Evolutionary conservation across 2,797 vertebrate genomes (phyloP).

Genomic region (Poeciliopsis infans): DNA sequence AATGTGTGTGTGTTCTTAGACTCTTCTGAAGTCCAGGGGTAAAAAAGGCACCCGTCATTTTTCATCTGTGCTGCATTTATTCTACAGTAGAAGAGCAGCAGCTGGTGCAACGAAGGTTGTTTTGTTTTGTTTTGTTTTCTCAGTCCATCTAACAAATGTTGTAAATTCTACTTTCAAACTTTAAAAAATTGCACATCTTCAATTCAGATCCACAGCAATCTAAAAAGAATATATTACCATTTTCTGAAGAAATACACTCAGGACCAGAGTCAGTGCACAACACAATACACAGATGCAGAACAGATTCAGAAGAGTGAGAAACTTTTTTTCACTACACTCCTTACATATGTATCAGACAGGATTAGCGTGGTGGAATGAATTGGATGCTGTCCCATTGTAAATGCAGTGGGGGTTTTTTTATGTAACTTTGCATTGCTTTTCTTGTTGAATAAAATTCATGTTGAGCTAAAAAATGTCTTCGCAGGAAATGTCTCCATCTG

Average conservation of each 20-base stretch:
- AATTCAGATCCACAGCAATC: conserved; percentile 34
- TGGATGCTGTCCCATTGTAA: conserved; percentile 72
- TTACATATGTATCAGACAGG: conserved; percentile 63
- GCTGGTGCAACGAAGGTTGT: conserved; percentile 54
- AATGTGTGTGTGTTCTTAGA: conserved; percentile 31
- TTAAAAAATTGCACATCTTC: conserved; percentile 38
- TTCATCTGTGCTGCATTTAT: conserved; percentile 66
- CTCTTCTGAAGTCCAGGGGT: conserved; percentile 58
- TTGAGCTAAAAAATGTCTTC: conserved; percentile 61
- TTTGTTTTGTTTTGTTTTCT: background rate
- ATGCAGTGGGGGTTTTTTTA: conserved; percentile 71
- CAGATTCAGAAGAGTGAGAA: conserved; percentile 48
- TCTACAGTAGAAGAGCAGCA: conserved; percentile 52
- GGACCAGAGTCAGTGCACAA: conserved; percentile 20
- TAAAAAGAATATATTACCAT: conserved; percentile 47
- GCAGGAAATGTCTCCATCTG: conserved; percentile 77
- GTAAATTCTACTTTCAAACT: conserved; percentile 48
- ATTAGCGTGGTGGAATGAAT: conserved; percentile 59
- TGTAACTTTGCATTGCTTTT: conserved; percentile 67
- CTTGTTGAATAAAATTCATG: conserved; percentile 67
- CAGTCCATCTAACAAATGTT: background rate
- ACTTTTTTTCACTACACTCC: conserved; percentile 44
- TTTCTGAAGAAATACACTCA: conserved; percentile 46
- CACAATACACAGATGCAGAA: conserved; percentile 49
- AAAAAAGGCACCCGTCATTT: conserved; percentile 54